Evolutionary conservation across 1,140 invertebrate genomes (phyloP), one percentile per base, ranked within the genome.

Genomic region (Drosophila ercepeae): DNA sequence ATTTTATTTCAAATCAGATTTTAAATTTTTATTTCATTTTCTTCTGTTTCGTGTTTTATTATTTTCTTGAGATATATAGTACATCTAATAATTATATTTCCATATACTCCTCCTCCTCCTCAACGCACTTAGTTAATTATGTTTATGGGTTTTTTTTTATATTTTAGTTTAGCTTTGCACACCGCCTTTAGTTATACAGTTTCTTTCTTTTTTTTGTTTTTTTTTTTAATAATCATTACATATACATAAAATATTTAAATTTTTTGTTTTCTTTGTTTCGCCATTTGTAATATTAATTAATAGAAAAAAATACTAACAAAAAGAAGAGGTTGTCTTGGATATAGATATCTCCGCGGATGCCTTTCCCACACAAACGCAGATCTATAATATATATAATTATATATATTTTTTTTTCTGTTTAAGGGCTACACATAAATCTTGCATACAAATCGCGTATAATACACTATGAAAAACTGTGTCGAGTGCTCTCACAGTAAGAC

Each of bases 231-330:
- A 32, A 27, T 41, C 14, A 51, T 50, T 72, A 70, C 68, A 64
- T 48, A 75, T 65, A 51, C 67, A 50, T 74, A 52, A 52, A 64
- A 39, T 58, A 53, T 75, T 58, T 64, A 77, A 73, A 60, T 59
- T 65, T 29, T 34, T 57, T 52, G 4, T 57, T 19, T 36, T 49
- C 8, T 21, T 68, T 16, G 9, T 63, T 67, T 49, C 34, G 52
- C 46, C 46, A 73, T 49, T 63, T 51, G 50, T 73, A 84, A 78
- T 84, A 84, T 68, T 84, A 84, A 68, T 84, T 69, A 86, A 81
- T 86, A 86, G 72, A 86, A 84, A 82, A 75, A 84, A 76, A 76
- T 79, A 69, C 81, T 84, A 84, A 84, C 81, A 86, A 86, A 84
- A 79, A 83, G 79, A 76, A 81, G 72, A 84, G 81, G 81, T 86